Percentiles rank a stretch among this genome's conserved stretches.
Conservation (phyloP, 2,888 invertebrate species). For the Subacronicta megacephala region DNA sequence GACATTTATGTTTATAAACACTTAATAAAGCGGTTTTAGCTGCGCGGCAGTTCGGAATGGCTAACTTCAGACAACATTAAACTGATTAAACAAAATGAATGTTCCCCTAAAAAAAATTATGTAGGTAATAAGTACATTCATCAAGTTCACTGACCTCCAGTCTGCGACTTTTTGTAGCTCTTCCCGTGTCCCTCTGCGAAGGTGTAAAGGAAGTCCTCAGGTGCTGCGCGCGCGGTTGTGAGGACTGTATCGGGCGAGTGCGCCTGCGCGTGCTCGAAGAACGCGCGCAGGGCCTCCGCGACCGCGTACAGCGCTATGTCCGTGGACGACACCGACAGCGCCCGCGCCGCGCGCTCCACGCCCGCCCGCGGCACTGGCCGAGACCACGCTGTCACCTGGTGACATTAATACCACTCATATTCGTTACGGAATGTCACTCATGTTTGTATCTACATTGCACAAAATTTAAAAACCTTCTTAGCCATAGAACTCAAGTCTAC, state of each 20-base stretch:
- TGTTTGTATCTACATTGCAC: too few relatives aligned
- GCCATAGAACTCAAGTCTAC: too few relatives aligned
- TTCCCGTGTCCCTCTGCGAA: slow-evolving; percentile 84
- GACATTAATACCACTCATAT: neutral
- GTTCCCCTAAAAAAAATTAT: too few relatives aligned
- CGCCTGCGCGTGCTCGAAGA: slow-evolving; percentile 88
- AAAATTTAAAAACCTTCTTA: too few relatives aligned
- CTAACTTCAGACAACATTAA: too few relatives aligned
- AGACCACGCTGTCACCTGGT: slow-evolving; percentile 92
- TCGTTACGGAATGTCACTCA: too few relatives aligned
- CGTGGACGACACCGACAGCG: slow-evolving; percentile 90
- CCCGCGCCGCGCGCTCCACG: slow-evolving; percentile 89
- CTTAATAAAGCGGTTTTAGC: too few relatives aligned
- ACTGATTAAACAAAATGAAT: too few relatives aligned
- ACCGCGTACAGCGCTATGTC: slow-evolving; percentile 91
- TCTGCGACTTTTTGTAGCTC: slow-evolving; percentile 87
- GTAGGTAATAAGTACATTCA: too few relatives aligned
- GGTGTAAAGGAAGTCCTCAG: slow-evolving; percentile 88
- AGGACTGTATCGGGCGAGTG: slow-evolving; percentile 90
- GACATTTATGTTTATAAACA: too few relatives aligned
- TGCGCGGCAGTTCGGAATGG: too few relatives aligned
- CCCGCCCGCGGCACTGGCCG: slow-evolving; percentile 89
- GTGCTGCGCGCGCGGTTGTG: slow-evolving; percentile 90
- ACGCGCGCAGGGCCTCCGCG: slow-evolving; percentile 91
- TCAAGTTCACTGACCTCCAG: slow-evolving; percentile 77